phyloP scores from a whole-genome alignment of 2,797 vertebrate species.

The Microctenopoma steveboyesi region DNA sequence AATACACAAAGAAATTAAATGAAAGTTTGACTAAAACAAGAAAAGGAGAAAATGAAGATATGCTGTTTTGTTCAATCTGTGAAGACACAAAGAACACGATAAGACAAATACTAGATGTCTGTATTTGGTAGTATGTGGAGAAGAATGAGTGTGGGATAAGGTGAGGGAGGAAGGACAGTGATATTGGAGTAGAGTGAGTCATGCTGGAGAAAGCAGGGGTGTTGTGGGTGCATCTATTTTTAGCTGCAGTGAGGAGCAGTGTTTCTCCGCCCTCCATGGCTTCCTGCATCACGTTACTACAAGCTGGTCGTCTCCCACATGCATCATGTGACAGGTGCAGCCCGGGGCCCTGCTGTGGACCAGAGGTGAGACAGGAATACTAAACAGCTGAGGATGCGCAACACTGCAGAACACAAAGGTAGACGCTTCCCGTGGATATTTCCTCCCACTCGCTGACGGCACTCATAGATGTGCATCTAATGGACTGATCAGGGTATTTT shows the following conservation, averaged over 20 bases:
- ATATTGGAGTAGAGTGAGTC: conserved; percentile 66
- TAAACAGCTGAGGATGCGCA: conserved; percentile 45
- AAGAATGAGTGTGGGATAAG: conserved; percentile 34
- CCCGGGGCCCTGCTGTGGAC: conserved; percentile 36
- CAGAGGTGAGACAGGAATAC: conserved; percentile 53
- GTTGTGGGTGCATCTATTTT: conserved; percentile 72
- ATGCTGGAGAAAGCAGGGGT: conserved; percentile 61
- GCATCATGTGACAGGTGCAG: conserved; percentile 65
- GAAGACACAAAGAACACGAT: conserved; percentile 9
- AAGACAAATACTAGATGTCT: conserved; percentile 28
- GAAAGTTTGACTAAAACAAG: neutral
- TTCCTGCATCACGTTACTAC: conserved; percentile 68
- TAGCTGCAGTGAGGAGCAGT: conserved; percentile 60
- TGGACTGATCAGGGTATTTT: conserved; percentile 27
- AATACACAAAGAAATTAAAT: too few relatives aligned
- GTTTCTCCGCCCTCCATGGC: conserved; percentile 47
- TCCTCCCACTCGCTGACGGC: conserved; percentile 21
- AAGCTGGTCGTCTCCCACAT: conserved; percentile 30
- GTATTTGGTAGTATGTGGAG: conserved; percentile 18
- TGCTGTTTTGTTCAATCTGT: conserved; percentile 2
- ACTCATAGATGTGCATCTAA: conserved; percentile 25
- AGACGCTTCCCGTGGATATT: conserved; percentile 17
- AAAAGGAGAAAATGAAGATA: neutral
- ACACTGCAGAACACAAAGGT: conserved; percentile 43
- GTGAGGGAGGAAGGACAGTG: conserved; percentile 36